Percentiles rank a stretch among this genome's conserved stretches.
Conservation (phyloP, 2,888 invertebrate species). For the Sisyra terminalis region DNA sequence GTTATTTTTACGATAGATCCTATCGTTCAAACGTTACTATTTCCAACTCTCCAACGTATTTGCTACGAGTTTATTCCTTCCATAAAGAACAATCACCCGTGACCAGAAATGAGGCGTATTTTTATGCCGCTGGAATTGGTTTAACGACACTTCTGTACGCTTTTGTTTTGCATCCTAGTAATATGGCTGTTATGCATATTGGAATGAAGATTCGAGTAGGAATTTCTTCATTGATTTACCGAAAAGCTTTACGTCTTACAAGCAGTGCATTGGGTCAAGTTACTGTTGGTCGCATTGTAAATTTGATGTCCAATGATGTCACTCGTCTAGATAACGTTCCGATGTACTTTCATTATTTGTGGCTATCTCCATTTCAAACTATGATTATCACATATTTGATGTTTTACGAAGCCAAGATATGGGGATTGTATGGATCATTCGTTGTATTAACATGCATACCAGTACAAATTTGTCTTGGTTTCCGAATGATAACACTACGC, state of each 20-base stretch:
- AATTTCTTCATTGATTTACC: conserved; percentile 53
- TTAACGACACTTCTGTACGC: conserved; percentile 38
- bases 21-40: conserved; percentile 15
- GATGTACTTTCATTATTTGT: conserved; percentile 52
- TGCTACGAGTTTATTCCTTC: conserved; percentile 20
- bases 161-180: conserved; percentile 54
- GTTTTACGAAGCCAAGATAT: conserved; percentile 27
- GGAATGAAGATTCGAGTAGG: conserved; percentile 61
- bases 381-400: conserved; percentile 39
- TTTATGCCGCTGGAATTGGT: conserved; percentile 38
- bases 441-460: conserved; percentile 41
- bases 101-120: conserved; percentile 31
- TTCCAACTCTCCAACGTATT: conserved; percentile 20
- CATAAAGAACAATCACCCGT: conserved; percentile 19
- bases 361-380: conserved; percentile 53
- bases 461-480: conserved; percentile 37
- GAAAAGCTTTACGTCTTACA: conserved; percentile 41
- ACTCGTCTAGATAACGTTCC: conserved; percentile 52
- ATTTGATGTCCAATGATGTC: conserved; percentile 62
- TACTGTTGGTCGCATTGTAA: conserved; percentile 42
- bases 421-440: conserved; percentile 31
- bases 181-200: conserved; percentile 43
- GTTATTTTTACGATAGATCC: conserved; percentile 31
- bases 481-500: conserved; percentile 30
- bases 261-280: conserved; percentile 42